These are phyloP conservation scores for Psilopogon haemacephalus DNA, from an alignment of 2,113 vertebrate genomes.

Conservation along the genomic window DNA sequence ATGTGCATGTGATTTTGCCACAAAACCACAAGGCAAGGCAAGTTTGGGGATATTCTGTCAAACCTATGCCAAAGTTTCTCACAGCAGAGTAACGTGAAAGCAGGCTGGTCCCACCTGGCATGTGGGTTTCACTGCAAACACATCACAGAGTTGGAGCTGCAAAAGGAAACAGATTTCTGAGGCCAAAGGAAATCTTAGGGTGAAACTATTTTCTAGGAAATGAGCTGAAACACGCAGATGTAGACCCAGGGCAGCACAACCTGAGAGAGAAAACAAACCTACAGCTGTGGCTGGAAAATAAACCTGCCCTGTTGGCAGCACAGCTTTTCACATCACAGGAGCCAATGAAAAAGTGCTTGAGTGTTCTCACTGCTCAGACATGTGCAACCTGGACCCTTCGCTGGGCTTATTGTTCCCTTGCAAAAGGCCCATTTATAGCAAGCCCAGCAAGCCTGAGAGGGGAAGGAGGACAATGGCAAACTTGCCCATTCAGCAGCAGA, in stretches of 20 bases:
- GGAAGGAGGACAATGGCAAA: constrained; percentile 80
- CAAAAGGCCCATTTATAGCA: constrained; percentile 85
- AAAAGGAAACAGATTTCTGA: neutral
- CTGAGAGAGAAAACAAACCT: constrained; percentile 44
- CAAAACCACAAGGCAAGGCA: neutral
- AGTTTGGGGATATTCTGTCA: neutral
- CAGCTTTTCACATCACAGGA: constrained; percentile 60
- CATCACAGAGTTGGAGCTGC: neutral
- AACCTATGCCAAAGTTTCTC: neutral
- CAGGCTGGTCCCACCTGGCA: neutral
- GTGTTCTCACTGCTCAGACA: constrained; percentile 83
- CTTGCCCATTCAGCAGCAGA: constrained; percentile 80
- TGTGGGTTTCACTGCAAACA: neutral
- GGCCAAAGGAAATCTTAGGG: constrained; percentile 13
- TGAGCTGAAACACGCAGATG: constrained; percentile 29
- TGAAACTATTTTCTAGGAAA: constrained; percentile 42
- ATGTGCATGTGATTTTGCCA: neutral
- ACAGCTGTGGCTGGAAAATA: constrained; percentile 60
- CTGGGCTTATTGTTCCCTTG: constrained; percentile 84
- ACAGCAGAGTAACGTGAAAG: neutral
- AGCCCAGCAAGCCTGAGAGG: constrained; percentile 79
- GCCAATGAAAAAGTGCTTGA: constrained; percentile 73
- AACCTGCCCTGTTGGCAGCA: constrained; percentile 48
- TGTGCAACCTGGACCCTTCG: constrained; percentile 86
- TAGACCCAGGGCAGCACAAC: neutral